phyloP scores from a whole-genome alignment of 2,888 invertebrate genomes.

The Microplitis deprimator region DNA sequence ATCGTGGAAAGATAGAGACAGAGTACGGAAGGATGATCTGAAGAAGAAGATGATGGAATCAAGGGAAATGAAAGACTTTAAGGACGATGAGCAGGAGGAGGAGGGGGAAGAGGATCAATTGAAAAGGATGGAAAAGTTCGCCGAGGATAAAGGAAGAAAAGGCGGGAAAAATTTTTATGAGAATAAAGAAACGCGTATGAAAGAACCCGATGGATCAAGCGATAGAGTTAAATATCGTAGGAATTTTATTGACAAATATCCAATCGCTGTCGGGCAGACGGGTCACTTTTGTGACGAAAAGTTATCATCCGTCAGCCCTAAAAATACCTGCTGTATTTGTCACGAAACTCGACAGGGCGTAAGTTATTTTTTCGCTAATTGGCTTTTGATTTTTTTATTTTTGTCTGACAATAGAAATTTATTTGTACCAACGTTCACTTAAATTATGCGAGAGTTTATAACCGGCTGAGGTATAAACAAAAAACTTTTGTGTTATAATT shows the following conservation, averaged over 20 bases:
- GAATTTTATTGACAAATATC: not conserved
- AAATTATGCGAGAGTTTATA: no score
- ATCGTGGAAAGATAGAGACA: not conserved
- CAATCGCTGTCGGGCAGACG: slow-evolving; percentile 3
- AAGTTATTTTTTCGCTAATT: not conserved
- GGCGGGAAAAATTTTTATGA: not conserved
- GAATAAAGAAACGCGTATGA: not conserved
- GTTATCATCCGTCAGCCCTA: not conserved
- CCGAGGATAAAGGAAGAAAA: not conserved
- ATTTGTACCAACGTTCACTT: no score
- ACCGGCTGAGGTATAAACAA: no score
- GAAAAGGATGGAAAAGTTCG: not conserved
- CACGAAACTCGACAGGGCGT: not conserved
- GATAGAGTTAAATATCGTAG: not conserved
- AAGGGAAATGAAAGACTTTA: not conserved
- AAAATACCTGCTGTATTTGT: not conserved
- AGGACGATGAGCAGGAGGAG: no score
- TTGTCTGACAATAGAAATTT: no score
- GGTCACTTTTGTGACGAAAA: not conserved
- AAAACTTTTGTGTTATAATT: not conserved
- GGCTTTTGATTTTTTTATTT: not conserved
- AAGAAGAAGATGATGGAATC: not conserved
- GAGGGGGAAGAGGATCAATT: no score
- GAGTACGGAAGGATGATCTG: not conserved
- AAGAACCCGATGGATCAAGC: not conserved